Evolutionary conservation across 1,140 invertebrate genomes (phyloP).

Genomic region (Drosophila subobscura): DNA sequence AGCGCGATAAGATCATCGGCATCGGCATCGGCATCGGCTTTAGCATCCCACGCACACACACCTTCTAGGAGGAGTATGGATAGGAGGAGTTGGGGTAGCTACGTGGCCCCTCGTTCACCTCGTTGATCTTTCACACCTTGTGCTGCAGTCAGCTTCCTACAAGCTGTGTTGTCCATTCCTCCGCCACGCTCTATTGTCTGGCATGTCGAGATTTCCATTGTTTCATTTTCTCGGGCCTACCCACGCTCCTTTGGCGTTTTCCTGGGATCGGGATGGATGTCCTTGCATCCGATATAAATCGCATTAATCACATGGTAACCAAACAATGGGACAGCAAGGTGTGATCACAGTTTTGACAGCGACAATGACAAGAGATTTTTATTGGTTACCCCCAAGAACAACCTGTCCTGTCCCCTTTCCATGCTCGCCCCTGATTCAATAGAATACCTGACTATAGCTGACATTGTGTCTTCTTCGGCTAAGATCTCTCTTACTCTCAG

Average conservation of each 20-base stretch:
- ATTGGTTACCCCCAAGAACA: conserved; percentile 32
- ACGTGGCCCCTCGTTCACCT: conserved; percentile 9
- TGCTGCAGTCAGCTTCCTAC: conserved; percentile 27
- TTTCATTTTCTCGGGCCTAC: conserved; percentile 5
- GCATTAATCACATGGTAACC: conserved; percentile 61
- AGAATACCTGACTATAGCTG: conserved; percentile 44
- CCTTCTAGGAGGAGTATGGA: conserved; percentile 1
- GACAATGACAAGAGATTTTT: conserved; percentile 66
- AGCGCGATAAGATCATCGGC: conserved; percentile 49
- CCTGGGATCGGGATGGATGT: conserved; percentile 46
- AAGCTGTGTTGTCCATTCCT: conserved; percentile 5
- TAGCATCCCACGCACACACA: conserved; percentile 38
- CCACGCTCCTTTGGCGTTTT: conserved; percentile 41
- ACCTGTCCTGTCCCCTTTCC: conserved; percentile 39
- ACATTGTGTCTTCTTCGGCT: conserved; percentile 48
- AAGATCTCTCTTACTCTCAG: conserved; percentile 33
- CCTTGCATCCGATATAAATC: conserved; percentile 64
- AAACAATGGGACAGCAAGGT: conserved; percentile 58
- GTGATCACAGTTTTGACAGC: conserved; percentile 70
- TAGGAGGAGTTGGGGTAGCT: neutral
- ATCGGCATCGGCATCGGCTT: conserved; percentile 21
- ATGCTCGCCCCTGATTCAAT: conserved; percentile 21
- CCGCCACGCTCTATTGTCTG: conserved; percentile 28
- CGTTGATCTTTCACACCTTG: conserved; percentile 72
- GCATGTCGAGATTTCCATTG: conserved; percentile 33